Percentiles rank a stretch among this genome's conserved stretches.
These are phyloP conservation scores for Pachycephala philippinensis DNA, from an alignment of 2,113 vertebrate species.

Conservation along the genomic window DNA sequence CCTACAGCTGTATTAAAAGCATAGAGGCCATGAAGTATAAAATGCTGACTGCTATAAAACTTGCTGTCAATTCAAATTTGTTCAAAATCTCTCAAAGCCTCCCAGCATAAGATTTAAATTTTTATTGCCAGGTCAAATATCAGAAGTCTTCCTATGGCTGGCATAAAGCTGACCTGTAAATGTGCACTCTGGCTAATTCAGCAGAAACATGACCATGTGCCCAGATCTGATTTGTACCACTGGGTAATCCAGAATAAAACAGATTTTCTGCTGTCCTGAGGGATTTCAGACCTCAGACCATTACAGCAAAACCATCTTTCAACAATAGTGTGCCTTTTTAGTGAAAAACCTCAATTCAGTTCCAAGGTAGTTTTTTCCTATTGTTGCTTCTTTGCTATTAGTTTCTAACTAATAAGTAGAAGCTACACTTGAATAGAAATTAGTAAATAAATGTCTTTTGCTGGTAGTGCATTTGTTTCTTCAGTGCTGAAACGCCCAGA, in stretches of 20 bases:
- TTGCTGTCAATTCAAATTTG: slow-evolving; percentile 50
- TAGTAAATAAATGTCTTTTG: not conserved
- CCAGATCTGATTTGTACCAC: not conserved
- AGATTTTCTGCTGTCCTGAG: not conserved
- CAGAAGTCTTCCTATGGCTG: not conserved
- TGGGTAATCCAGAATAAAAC: slow-evolving; percentile 1
- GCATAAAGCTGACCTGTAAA: slow-evolving; percentile 16
- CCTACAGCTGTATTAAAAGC: not conserved
- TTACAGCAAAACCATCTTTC: not conserved
- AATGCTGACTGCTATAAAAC: slow-evolving; percentile 34
- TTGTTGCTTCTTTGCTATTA: not conserved
- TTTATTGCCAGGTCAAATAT: slow-evolving; percentile 42
- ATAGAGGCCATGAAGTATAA: not conserved
- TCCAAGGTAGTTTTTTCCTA: accelerated
- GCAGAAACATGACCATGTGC: not conserved
- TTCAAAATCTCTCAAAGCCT: slow-evolving; percentile 28
- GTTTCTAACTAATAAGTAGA: not conserved
- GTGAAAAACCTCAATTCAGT: not conserved
- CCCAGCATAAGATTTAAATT: not conserved
- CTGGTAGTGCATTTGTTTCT: not conserved
- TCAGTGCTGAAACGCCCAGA: not conserved
- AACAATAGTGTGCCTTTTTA: not conserved
- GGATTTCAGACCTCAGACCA: not conserved
- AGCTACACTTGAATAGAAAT: not conserved
- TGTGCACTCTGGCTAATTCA: slow-evolving; percentile 24